These are phyloP conservation scores for Colistium nudipinnis DNA, from an alignment of 2,113 vertebrate genomes.

Conservation along the genomic window DNA sequence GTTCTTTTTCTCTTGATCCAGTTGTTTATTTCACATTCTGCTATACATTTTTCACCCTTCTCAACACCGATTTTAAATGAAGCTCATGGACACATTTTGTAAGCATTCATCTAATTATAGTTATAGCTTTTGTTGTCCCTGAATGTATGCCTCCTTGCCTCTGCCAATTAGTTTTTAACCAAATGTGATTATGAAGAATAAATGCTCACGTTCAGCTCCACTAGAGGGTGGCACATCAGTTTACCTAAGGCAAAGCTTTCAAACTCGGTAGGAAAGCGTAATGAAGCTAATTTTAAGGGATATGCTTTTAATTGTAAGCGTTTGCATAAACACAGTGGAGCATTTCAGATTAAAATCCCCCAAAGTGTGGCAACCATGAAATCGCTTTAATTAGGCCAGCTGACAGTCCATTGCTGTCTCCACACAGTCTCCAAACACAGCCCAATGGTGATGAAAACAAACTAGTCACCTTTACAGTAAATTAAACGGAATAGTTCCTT, in stretches of 20 bases:
- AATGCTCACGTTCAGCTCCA: slow-evolving; percentile 77
- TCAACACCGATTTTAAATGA: slow-evolving; percentile 3
- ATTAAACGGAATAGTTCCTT: slow-evolving; percentile 4
- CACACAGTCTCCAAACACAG: slow-evolving; percentile 28
- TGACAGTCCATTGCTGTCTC: slow-evolving; percentile 59
- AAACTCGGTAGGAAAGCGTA: slow-evolving; percentile 53
- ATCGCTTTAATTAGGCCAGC: slow-evolving; percentile 76
- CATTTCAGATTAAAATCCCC: slow-evolving; percentile 76
- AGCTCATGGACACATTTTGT: slow-evolving; percentile 19
- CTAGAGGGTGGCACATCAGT: slow-evolving; percentile 73
- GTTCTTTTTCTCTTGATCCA: slow-evolving; percentile 9
- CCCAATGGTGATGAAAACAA: slow-evolving; percentile 53
- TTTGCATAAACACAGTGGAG: slow-evolving; percentile 74
- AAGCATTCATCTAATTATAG: slow-evolving; percentile 51
- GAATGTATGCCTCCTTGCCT: slow-evolving; percentile 67
- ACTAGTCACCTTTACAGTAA: slow-evolving; percentile 36
- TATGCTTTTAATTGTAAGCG: slow-evolving; percentile 75
- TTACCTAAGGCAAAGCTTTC: slow-evolving; percentile 74
- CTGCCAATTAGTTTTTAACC: slow-evolving; percentile 74
- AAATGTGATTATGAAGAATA: slow-evolving; percentile 80
- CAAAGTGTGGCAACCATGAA: slow-evolving; percentile 76
- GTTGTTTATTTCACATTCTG: slow-evolving; percentile 5
- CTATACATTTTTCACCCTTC: neutral
- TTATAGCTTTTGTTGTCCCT: slow-evolving; percentile 65
- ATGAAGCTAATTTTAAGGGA: slow-evolving; percentile 76